A percentile compares a stretch with the other conserved stretches of the same genome.
These are phyloP conservation scores for Pantherophis alleghaniensis DNA, from an alignment of 2,797 vertebrate genomes.

Conservation along the genomic window DNA sequence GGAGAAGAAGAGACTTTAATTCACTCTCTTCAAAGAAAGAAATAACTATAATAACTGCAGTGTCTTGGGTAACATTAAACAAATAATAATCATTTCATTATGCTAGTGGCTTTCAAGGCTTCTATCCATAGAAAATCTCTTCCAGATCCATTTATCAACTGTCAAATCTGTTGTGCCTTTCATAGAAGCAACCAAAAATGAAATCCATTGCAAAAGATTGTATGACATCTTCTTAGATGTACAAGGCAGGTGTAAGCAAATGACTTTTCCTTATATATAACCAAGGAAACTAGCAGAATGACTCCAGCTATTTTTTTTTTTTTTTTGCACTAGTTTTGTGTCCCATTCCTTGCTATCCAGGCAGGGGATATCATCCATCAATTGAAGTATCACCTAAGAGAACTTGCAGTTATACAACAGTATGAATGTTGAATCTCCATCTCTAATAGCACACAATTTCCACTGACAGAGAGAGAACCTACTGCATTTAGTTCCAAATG, in stretches of 20 bases:
- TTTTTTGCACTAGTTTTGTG: not conserved
- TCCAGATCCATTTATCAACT: not conserved
- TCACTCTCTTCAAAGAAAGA: not conserved
- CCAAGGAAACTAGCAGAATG: not conserved
- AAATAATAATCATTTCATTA: not conserved
- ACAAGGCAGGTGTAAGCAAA: not conserved
- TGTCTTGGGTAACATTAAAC: not conserved
- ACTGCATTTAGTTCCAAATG: not conserved
- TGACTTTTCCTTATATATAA: not conserved
- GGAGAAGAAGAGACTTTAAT: not conserved
- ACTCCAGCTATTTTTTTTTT: not conserved
- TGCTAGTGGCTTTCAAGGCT: not conserved
- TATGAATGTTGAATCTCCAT: not conserved
- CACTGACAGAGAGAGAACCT: not conserved
- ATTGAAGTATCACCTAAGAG: not conserved
- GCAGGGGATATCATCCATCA: not conserved
- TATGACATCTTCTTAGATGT: not conserved
- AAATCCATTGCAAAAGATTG: not conserved
- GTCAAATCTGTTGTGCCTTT: not conserved
- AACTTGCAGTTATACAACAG: not conserved
- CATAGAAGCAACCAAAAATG: not conserved
- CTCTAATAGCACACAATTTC: not conserved
- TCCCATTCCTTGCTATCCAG: not conserved
- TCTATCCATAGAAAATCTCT: not conserved
- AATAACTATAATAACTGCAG: not conserved